Evolutionary conservation across 2,888 invertebrate genomes (phyloP), one percentile per base, ranked within the genome.

Genomic region (Dryobota labecula): DNA sequence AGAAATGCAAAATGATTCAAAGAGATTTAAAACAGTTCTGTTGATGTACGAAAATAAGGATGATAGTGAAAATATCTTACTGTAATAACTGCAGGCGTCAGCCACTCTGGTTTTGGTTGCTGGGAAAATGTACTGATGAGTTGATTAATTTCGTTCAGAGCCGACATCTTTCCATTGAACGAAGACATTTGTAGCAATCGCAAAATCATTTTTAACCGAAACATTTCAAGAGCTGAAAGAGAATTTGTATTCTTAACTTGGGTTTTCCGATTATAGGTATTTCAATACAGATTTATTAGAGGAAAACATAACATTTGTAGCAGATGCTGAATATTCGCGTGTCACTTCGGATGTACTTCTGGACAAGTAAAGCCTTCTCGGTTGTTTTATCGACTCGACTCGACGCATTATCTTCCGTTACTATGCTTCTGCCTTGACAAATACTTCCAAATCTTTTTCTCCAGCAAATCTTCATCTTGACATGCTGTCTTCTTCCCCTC

Each of bases 141-240:
- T 96, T 99, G 99, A 95, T 99, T 99, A 73, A 99, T 99, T 96
- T 99, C 99, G 93, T 99, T 99, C 80, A 99, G 96, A 33, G 99
- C 99, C 90, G 99, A 99, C 99, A 99, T 99, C 96, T 99, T 99
- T 49, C 99, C 99, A 95, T 99, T 99, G 92, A 99, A 99, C 67
- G 99, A 99, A 36, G 99, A 99, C 92, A 99, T 99, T 97, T 99
- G 99, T 83, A 99, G 95, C 88, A 99, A 97, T 91, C 98, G 94
- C 86, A 99, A 96, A 89, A 99, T 99, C 98, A 99, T 99, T 96
- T 99, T 99, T 85, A 99, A 96, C 87, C 99, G 97, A 96, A 99
- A 99, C 95, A 99, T 98, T 96, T 99, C 99, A 88, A 99, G 96
- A 88, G 97, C 97, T 96, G 92, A 72, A 94, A 62, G 62, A 73